Base-by-base conservation (phyloP, 2,888 invertebrate genomes). In the Cerastoderma edule region DNA sequence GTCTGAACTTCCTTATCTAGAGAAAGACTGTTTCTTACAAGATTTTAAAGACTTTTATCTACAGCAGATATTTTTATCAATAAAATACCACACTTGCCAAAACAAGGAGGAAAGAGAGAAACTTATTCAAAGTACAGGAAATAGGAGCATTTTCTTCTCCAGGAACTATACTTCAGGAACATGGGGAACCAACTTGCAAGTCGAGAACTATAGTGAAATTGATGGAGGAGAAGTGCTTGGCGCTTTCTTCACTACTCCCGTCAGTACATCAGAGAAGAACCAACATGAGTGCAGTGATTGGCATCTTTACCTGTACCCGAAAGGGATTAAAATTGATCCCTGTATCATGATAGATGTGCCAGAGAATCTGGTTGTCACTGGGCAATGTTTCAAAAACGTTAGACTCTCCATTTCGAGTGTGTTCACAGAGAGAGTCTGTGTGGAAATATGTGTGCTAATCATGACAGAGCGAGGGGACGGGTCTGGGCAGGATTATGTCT, bases 261-360 rank as follows among this genome's bases (percentile, higher is more conserved):
- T 94, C 19, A 95, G 95, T n/a, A 95, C 95, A 83, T 94, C 94
- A 76, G 94, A 94, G 72, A 80, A 85, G 13, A 91, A 91, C 69
- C 94, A 94, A 0, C 94, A 95, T 76, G 60, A 74, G 10, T 78
- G 73, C 35, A 87, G 85, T 74, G 90, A 91, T 92, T 98, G 98
- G 98, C 96, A 96, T 53, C 96, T 98, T 4, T 97, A 98, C 89
- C 94, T 98, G 74, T 98, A 96, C 92, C 98, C 98, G 0, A 97
- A 97, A 91, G 93, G 93, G 33, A 96, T 97, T 0, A 96, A 96
- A 95, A 98, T 97, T 93, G 95, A 95, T 84, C 96, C 96, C 92
- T 97, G 95, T 88, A 94, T 95, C 89, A 94, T 97, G 60, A 97
- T 97, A 66, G 95, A 95, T 0, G 96, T 96, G 95, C 91, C 90